A percentile compares a stretch with the other conserved stretches of the same genome.
Conservation (phyloP, 2,888 invertebrate species). For the Dryocosmus kuriphilus region DNA sequence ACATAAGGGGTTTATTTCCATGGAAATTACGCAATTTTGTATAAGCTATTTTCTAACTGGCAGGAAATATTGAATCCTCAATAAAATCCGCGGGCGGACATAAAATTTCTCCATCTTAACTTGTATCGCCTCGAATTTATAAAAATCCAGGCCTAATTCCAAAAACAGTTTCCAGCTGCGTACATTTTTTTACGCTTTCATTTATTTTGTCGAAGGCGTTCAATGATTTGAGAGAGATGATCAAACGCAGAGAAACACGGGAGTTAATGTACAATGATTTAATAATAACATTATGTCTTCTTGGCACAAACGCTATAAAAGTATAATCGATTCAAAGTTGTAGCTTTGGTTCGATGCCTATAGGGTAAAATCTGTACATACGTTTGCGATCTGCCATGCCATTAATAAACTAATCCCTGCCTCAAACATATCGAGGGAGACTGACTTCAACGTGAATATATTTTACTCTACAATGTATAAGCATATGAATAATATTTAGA, state of each 20-base stretch:
- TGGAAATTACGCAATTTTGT: constrained; percentile 26
- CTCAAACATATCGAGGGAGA: constrained; percentile 59
- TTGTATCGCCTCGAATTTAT: constrained; percentile 3
- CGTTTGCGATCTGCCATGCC: constrained; percentile 20
- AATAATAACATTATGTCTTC: constrained; percentile 14
- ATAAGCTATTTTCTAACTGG: constrained; percentile 6
- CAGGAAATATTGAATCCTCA: constrained; percentile 26
- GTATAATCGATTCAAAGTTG: constrained; percentile 38
- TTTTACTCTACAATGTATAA: constrained; percentile 71
- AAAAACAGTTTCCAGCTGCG: not conserved
- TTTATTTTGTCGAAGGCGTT: constrained; percentile 14
- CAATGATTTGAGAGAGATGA: not conserved
- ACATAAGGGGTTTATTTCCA: constrained; percentile 22
- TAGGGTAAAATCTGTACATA: constrained; percentile 38
- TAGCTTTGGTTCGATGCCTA: constrained; percentile 41
- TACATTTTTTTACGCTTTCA: constrained; percentile 15
- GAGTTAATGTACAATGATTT: constrained; percentile 35
- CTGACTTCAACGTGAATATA: constrained; percentile 68
- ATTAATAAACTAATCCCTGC: constrained; percentile 42
- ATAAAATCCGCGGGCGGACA: not conserved
- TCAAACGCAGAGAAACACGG: not conserved
- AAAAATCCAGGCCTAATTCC: not conserved
- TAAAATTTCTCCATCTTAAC: constrained; percentile 13
- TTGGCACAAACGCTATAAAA: constrained; percentile 41
- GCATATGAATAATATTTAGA: constrained; percentile 68